phyloP scores from a whole-genome alignment of 2,888 invertebrate genomes.

The Phaonia tiefii region DNA sequence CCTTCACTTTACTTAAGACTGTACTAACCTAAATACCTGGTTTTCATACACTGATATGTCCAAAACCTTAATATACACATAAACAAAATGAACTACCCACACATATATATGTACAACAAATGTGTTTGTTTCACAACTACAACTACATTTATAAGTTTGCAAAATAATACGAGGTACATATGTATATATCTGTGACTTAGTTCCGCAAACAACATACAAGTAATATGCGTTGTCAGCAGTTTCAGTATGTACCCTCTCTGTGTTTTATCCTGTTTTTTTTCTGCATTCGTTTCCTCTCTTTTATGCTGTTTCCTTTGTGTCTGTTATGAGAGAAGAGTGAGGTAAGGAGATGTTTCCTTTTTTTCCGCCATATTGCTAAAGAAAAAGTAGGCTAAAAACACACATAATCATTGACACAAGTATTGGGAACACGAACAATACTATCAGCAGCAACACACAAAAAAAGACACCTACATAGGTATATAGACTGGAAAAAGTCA shows the following conservation, averaged over 20 bases:
- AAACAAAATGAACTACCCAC: not conserved
- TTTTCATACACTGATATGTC: not conserved
- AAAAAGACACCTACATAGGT: not conserved
- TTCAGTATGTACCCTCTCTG: slow-evolving; percentile 13
- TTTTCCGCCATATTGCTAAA: not conserved
- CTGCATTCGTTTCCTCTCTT: not conserved
- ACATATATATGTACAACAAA: not conserved
- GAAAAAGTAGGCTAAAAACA: slow-evolving; percentile 20
- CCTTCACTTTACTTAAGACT: slow-evolving; percentile 31
- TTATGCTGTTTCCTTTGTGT: not conserved
- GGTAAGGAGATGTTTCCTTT: slow-evolving; percentile 10
- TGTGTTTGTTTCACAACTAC: not conserved
- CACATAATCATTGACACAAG: not conserved
- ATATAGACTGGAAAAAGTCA: slow-evolving; percentile 32
- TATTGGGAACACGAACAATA: too few species aligned
- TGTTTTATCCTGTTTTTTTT: slow-evolving; percentile 30
- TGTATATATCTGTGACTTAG: not conserved
- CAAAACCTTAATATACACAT: slow-evolving; percentile 5
- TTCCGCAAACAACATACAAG: slow-evolving; percentile 16
- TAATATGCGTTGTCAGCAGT: slow-evolving; percentile 29
- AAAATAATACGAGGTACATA: not conserved
- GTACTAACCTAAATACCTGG: slow-evolving; percentile 34
- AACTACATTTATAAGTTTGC: slow-evolving; percentile 16
- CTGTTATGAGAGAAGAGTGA: not conserved
- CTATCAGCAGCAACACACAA: not conserved